phyloP scores from a whole-genome alignment of 2,113 vertebrate genomes.

The Dasyprocta punctata region DNA sequence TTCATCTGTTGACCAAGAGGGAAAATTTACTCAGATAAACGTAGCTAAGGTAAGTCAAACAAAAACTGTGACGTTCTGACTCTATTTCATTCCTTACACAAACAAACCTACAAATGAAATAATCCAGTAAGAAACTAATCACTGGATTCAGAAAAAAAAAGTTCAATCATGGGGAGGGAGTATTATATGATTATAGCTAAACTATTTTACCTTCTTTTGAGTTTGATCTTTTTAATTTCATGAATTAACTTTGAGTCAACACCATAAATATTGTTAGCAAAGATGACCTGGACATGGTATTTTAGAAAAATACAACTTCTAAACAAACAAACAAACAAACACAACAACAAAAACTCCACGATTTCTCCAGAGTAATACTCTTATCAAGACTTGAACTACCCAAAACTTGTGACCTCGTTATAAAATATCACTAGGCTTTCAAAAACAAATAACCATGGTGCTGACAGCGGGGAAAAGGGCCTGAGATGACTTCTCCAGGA shows the following conservation, averaged over 20 bases:
- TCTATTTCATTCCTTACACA: slow-evolving; percentile 16
- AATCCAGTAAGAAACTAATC: slow-evolving; percentile 22
- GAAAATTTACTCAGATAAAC: slow-evolving; percentile 26
- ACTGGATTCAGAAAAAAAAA: neutral
- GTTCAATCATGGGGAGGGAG: neutral
- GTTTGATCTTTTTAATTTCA: slow-evolving; percentile 44
- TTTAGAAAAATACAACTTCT: neutral
- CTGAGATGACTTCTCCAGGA: neutral
- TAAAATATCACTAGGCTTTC: slow-evolving; percentile 44
- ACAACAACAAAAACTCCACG: too few species aligned
- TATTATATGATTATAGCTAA: neutral
- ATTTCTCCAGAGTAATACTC: slow-evolving; percentile 5
- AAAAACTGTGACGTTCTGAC: neutral
- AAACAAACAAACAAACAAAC: too few species aligned
- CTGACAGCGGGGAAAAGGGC: neutral
- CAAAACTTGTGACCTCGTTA: neutral
- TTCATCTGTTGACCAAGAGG: neutral
- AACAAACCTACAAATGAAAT: slow-evolving; percentile 15
- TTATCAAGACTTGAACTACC: slow-evolving; percentile 31
- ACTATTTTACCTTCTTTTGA: slow-evolving; percentile 32
- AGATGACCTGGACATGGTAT: slow-evolving; percentile 19
- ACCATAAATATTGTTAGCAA: slow-evolving; percentile 42
- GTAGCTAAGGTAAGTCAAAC: neutral
- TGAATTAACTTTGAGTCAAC: slow-evolving; percentile 15
- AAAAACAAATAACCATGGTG: neutral